Base-by-base conservation (phyloP, 2,797 vertebrate genomes). In the Pseudomugil gertrudae region DNA sequence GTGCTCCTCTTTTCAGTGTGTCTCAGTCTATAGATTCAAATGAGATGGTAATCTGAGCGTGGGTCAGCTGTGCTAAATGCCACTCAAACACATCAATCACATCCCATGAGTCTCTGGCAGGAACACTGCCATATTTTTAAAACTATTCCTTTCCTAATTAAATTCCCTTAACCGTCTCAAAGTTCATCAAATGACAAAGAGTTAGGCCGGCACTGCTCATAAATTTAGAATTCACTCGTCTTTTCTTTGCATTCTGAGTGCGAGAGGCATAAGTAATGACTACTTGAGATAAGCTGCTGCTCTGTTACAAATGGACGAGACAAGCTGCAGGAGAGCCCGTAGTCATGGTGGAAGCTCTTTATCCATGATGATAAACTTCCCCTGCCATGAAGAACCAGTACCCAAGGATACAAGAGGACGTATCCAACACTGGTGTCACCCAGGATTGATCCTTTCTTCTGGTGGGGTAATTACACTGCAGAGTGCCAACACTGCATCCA, bases 61-160 rank as follows among this genome's bases (percentile, higher is more conserved):
- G 85, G 88, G 88, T 89, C 87, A 88, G 74, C 78, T 83, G 74
- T 79, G 84, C 79, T 84, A 88, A 91, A 90, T 86, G 91, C 86
- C 87, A 90, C 75, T 90, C 85, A 83, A 72, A 85, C 65, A 88
- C 81, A 90, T 90, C 92, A 88, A 81, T 90, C 84, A 83, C 11
- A 13, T 87, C 88, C 85, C 87, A 51, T 9, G 78, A 85, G 87
- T 80, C 78, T 81, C 70, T 82, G 57, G 72, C 74, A 72, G 84
- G 68, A 76, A 63, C 70, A 35, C 58, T 53, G 72, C 72, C 82
- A 70, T 74, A 80, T 74, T 89, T 78, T 87, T 76, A 79, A 85
- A 87, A 88, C 76, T 80, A 66, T 82, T 84, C 61, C 65, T 84
- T 82, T 77, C 76, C 70, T 84, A 89, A 91, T 88, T 90, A 74